phyloP scores from a whole-genome alignment of 2,797 vertebrate genomes.

The Tolypeutes matacus region DNA sequence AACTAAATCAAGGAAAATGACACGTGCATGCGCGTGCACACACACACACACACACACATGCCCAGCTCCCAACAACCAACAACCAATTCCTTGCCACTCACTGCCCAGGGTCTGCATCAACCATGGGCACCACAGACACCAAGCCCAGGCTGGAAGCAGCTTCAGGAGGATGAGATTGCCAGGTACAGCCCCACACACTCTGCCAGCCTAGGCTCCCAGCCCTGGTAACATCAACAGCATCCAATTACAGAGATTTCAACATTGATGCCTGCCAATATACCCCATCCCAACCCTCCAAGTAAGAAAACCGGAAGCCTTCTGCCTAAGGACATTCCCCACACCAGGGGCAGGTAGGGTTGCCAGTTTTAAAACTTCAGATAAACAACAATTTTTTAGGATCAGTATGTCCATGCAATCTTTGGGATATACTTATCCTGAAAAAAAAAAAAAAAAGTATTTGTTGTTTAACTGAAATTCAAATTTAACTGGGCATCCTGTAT shows the following conservation, averaged over 20 bases:
- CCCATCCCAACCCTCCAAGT: background rate
- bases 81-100: background rate
- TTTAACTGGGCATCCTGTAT: background rate
- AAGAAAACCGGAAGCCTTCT: background rate
- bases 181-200: too few species aligned
- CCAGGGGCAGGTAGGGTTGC: background rate
- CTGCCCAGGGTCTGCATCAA: background rate
- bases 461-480: background rate
- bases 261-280: accelerated
- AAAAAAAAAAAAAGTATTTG: background rate
- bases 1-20: background rate
- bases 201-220: background rate
- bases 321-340: background rate
- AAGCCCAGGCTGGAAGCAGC: background rate
- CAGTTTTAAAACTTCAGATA: background rate
- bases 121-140: background rate
- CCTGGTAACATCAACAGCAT: background rate
- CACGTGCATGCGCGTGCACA: background rate
- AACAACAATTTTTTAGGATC: background rate
- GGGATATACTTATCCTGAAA: background rate
- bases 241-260: background rate
- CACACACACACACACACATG: background rate
- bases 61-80: background rate
- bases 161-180: background rate
- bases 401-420: background rate